These are phyloP conservation scores for Strongylocentrotus purpuratus DNA, from an alignment of 35 echinoderm and acorn worm species.

Conservation along the genomic window DNA sequence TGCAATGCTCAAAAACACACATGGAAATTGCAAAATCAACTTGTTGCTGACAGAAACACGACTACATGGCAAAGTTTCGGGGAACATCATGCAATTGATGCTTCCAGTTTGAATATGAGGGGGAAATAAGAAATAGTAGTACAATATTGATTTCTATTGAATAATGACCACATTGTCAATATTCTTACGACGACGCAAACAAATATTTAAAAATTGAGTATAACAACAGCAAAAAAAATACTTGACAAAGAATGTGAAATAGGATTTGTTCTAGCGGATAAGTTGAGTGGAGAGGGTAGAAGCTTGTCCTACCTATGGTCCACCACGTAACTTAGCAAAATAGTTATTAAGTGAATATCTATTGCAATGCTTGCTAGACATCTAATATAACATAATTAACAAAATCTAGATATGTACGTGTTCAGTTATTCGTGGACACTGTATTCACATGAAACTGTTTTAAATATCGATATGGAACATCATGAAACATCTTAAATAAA, in stretches of 20 bases:
- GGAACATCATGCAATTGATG: not conserved
- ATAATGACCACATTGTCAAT: not conserved
- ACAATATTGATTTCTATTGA: not conserved
- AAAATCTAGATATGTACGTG: not conserved
- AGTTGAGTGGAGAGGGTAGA: no score
- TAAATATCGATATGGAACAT: not conserved
- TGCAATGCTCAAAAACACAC: not conserved
- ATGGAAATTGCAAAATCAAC: not conserved
- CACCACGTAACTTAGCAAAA: not conserved
- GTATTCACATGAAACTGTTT: not conserved
- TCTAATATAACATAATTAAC: not conserved
- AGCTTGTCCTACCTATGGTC: not conserved
- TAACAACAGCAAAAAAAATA: not conserved
- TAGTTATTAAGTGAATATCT: not conserved
- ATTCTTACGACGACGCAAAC: not conserved
- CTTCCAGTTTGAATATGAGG: no score
- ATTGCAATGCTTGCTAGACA: not conserved
- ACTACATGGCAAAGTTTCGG: not conserved
- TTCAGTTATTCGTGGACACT: not conserved
- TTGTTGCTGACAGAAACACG: not conserved
- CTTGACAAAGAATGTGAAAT: not conserved
- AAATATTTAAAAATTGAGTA: not conserved
- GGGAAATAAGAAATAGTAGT: not conserved
- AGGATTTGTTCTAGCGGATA: not conserved
- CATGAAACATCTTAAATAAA: not conserved